Evolutionary conservation across 2,113 vertebrate species (phyloP), one percentile per base, ranked within the genome.

Genomic region (Gymnobelideus leadbeateri): DNA sequence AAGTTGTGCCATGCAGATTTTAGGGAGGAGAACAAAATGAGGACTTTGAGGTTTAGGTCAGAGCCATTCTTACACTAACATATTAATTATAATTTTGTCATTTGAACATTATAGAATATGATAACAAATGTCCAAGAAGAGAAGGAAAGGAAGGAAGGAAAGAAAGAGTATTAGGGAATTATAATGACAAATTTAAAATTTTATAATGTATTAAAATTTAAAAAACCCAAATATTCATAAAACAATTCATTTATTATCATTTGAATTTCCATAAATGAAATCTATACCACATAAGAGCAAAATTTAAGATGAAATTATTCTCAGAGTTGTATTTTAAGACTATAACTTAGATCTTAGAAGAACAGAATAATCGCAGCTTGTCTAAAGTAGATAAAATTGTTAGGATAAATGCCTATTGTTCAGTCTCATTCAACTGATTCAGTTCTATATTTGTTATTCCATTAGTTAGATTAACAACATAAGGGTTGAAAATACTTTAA

Each of bases 391-490:
- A 96, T 92, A 93, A 97, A 97, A 93, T 95, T 91, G 51, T 95
- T 26, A 94, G n/a, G 8, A 68, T 54, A 93, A 97, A 95, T 94
- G 8, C 12, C 51, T 96, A 52, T 89, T 96, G 84, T 92, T 95
- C 96, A 96, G 46, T 94, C 0, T 0, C 19, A 96, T 93, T 95
- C 97, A 98, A 97, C 57, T 96, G 28, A 95, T 28, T 11, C 37
- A 90, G 23, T 91, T 93, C 90, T 92, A 25, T 96, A 98, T 98
- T 98, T 98, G 77, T 95, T 98, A 94, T 97, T 98, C 95, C 92
- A 97, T 98, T 98, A 98, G 96, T 95, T 96, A 97, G 95, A 98
- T 96, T 97, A 98, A 97, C 93, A 98, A 89, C 89, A 89, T 96
- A 95, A 89, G 77, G 24, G 93, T 93, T 91, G 53, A 97, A 52